Evolutionary conservation across 2,888 invertebrate species (phyloP).

Genomic region (Tachina fera): DNA sequence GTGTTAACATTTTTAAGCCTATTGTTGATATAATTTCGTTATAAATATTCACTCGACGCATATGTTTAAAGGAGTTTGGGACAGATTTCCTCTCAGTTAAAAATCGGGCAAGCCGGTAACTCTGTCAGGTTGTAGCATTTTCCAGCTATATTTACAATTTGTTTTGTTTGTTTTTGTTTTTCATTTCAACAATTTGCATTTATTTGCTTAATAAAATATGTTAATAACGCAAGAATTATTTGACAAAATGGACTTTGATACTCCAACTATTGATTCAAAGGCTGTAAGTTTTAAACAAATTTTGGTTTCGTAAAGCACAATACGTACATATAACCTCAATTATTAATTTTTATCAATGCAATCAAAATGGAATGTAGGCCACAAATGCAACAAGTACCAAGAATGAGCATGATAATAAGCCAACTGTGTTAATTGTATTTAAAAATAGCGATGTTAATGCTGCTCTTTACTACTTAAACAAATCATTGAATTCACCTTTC

Average conservation of each 20-base stretch:
- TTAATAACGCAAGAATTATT: conserved; percentile 73
- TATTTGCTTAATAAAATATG: conserved; percentile 43
- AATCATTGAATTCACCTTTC: conserved; percentile 77
- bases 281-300: conserved; percentile 42
- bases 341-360: conserved; percentile 15
- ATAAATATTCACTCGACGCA: too few species aligned
- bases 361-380: conserved; percentile 6
- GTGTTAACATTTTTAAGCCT: too few species aligned
- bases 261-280: not conserved
- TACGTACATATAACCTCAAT: conserved; percentile 26
- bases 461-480: conserved; percentile 76
- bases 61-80: too few species aligned
- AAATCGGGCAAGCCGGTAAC: not conserved
- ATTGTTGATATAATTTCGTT: too few species aligned
- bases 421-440: conserved; percentile 77
- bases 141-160: not conserved
- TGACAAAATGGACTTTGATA: conserved; percentile 73
- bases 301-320: not conserved
- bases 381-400: not conserved
- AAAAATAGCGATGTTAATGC: conserved; percentile 78
- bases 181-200: not conserved
- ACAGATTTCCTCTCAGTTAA: too few species aligned
- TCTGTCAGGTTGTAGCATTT: not conserved
- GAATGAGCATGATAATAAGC: conserved; percentile 14
- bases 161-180: not conserved